phyloP scores from a whole-genome alignment of 2,888 invertebrate species.

The Eupithecia subumbrata region DNA sequence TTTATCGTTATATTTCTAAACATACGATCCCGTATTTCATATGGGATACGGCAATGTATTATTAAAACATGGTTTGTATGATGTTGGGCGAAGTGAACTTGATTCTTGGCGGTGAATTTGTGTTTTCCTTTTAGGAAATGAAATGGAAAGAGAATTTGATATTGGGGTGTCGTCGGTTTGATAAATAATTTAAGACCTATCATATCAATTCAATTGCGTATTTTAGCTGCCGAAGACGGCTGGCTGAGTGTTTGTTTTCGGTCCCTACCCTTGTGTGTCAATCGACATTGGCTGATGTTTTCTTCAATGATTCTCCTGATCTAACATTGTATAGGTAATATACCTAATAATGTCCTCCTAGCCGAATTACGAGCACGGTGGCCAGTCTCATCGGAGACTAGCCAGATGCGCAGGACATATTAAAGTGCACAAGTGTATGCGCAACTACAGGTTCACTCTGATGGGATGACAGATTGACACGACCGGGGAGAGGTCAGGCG shows the following conservation, averaged over 20 bases:
- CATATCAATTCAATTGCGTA: neutral
- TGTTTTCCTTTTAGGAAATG: conserved; percentile 18
- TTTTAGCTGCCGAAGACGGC: neutral
- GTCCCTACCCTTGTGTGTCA: neutral
- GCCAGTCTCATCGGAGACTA: no score
- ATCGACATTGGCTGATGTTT: neutral
- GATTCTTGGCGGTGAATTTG: conserved; percentile 1
- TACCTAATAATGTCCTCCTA: no score
- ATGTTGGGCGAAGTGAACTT: conserved; percentile 3
- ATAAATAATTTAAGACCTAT: neutral
- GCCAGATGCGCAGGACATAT: no score
- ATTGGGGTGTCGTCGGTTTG: neutral
- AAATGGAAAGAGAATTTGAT: conserved; percentile 8
- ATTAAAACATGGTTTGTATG: conserved; percentile 17
- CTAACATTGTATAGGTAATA: neutral
- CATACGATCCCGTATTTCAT: conserved; percentile 25
- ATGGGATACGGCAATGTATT: conserved; percentile 1
- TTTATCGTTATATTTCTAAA: conserved; percentile 29
- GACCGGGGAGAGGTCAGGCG: no score
- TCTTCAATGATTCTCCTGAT: neutral
- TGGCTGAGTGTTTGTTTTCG: neutral
- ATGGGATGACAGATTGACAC: no score
- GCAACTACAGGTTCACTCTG: no score
- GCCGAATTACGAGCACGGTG: no score
- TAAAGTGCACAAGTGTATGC: no score